Evolutionary conservation across 2,797 vertebrate genomes (phyloP), one percentile per base, ranked within the genome.

Genomic region (Ara ararauna): DNA sequence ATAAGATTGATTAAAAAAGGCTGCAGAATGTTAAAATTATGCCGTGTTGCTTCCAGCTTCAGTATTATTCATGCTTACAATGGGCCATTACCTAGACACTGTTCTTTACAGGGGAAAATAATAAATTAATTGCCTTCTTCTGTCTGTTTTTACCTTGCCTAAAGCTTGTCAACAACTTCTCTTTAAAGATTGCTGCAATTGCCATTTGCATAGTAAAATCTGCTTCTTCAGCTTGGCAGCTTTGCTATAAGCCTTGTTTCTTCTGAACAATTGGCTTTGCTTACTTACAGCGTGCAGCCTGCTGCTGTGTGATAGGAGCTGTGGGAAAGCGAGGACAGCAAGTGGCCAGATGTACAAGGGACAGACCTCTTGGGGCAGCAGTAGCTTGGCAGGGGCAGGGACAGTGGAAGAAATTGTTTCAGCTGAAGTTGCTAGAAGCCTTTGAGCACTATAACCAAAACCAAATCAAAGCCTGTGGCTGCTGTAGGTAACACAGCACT

Each of bases 1-100:
- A 92, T 97, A 96, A 97, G 95, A 97, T 97, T 94, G 97, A 98
- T 97, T 97, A 16, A 47, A 91, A 97, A 97, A 95, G 84, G 66
- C 88, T 93, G 72, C 53, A 70, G 87, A 97, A 97, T 97, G 97
- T 93, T 97, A 87, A 97, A 97, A 97, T 97, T 97, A 97, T 96
- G 92, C 94, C 79, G 47, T 51, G 91, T 91, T 97, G 86, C 96
- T 97, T 88, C 86, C 87, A 95, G 87, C 82, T 85, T 34, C 29
- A 54, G 51, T 95, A 56, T 96, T 97, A 97, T 94, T 97, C 96
- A 89, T 85, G 85, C 44, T 94, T 92, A 96, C 81, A 92, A 93
- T 96, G 88, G 93, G 61, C 94, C 89, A 93, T 97, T 97, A 96
- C 92, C 51, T 79, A 94, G 61, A 87, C 77, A 79, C 93, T 73